Conservation (phyloP, 2,113 vertebrate species). For the Crotalus viridis region DNA sequence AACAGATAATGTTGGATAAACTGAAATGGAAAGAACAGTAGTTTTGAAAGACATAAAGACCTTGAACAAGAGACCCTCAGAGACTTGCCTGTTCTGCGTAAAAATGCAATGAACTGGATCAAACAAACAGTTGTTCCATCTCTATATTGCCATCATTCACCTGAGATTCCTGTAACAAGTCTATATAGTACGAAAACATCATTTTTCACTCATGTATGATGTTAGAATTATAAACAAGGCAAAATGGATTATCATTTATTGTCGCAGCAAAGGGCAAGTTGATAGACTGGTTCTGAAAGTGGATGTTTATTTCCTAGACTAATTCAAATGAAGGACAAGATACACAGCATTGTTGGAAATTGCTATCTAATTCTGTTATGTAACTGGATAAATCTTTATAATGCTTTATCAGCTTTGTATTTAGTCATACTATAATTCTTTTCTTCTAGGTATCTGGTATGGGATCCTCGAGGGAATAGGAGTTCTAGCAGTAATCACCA, state of each 20-base stretch:
- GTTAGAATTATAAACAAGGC: not conserved
- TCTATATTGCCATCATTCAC: not conserved
- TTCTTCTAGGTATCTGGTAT: constrained; percentile 90
- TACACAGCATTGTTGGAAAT: not conserved
- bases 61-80: not conserved
- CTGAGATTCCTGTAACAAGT: not conserved
- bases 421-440: constrained; percentile 22
- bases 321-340: not conserved
- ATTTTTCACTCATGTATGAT: not conserved
- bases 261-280: not conserved
- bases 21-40: not conserved
- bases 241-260: not conserved
- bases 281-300: not conserved
- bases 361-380: not conserved
- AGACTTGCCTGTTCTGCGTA: not conserved
- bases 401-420: not conserved
- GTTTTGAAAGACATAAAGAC: not conserved
- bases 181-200: not conserved
- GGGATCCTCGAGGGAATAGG: constrained; percentile 97
- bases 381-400: not conserved
- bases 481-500: constrained; percentile 96
- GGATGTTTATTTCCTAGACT: not conserved
- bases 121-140: not conserved
- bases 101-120: not conserved
- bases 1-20: not conserved